phyloP scores from a whole-genome alignment of 2,113 vertebrate species.

The Salvelinus namaycush region DNA sequence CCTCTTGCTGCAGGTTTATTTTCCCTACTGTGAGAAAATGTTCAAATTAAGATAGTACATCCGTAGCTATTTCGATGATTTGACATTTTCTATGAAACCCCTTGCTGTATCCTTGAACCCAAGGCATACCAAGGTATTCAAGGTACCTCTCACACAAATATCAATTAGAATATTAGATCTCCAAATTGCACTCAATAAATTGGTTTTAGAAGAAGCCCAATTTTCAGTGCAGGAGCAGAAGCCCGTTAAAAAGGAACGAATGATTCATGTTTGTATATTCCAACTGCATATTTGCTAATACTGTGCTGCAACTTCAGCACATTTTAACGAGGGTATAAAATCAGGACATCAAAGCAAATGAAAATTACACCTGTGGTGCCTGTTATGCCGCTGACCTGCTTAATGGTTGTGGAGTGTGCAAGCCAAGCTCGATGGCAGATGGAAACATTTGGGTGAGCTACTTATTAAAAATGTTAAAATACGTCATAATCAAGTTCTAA shows the following conservation, averaged over 20 bases:
- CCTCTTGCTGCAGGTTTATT: too few relatives aligned
- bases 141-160: neutral
- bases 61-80: neutral
- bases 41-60: too few relatives aligned
- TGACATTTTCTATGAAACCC: constrained; percentile 13
- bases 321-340: constrained; percentile 68
- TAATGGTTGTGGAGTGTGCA: neutral
- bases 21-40: too few relatives aligned
- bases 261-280: constrained; percentile 58
- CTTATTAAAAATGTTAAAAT: too few relatives aligned
- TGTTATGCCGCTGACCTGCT: constrained; percentile 39
- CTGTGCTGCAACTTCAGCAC: constrained; percentile 58
- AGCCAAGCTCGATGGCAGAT: neutral
- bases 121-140: neutral
- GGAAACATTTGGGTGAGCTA: neutral
- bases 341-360: constrained; percentile 51
- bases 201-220: constrained; percentile 21
- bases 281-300: constrained; percentile 37
- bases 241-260: constrained; percentile 15
- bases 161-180: constrained; percentile 34
- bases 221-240: constrained; percentile 26
- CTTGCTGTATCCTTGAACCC: constrained; percentile 5
- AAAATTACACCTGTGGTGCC: constrained; percentile 59
- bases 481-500: too few relatives aligned
- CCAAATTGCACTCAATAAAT: constrained; percentile 33